These are phyloP conservation scores for Notoglanidium macrostoma DNA, from an alignment of 2,797 vertebrate species.

Conservation along the genomic window DNA sequence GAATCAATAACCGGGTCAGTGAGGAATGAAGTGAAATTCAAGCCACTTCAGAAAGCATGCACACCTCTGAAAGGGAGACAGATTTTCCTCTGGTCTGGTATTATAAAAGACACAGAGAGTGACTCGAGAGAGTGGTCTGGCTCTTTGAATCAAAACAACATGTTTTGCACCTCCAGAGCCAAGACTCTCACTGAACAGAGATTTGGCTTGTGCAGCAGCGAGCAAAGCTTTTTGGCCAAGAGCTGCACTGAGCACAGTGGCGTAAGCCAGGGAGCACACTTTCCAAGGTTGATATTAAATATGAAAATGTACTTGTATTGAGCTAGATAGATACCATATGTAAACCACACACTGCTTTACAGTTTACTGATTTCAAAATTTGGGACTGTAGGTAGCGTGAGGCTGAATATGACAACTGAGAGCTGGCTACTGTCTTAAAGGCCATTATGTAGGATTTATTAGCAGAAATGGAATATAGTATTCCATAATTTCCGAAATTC, in stretches of 20 bases:
- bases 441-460: too few species aligned
- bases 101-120: slow-evolving; percentile 33
- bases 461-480: too few species aligned
- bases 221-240: neutral
- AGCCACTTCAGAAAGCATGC: slow-evolving; percentile 54
- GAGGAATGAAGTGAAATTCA: slow-evolving; percentile 70
- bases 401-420: too few species aligned
- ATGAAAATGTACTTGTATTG: too few species aligned
- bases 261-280: too few species aligned
- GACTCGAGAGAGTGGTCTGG: neutral
- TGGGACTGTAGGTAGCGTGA: too few species aligned
- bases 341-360: too few species aligned
- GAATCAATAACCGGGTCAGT: neutral
- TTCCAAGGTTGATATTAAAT: too few species aligned
- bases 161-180: neutral
- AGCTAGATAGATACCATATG: too few species aligned
- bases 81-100: neutral
- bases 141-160: slow-evolving; percentile 8
- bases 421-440: too few species aligned
- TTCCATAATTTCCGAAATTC: too few species aligned
- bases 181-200: neutral
- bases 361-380: too few species aligned
- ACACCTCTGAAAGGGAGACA: slow-evolving; percentile 27
- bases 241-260: neutral
- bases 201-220: neutral